Evolutionary conservation across 2,113 vertebrate species (phyloP).

Genomic region (Alosa alosa): DNA sequence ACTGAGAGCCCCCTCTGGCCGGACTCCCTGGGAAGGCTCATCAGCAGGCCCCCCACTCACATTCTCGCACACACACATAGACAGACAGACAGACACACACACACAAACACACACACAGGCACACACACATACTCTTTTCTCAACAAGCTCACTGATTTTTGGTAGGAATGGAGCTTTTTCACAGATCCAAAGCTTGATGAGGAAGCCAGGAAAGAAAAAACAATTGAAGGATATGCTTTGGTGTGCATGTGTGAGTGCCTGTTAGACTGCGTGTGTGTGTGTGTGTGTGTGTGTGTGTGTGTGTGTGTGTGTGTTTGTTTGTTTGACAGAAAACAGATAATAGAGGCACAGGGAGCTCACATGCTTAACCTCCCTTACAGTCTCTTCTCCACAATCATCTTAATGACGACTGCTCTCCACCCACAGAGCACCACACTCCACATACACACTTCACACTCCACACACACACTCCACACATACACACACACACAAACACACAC

Average conservation of each 20-base stretch:
- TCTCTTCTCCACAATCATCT: constrained; percentile 42
- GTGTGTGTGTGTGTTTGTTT: constrained; percentile 15
- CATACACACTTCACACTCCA: background rate
- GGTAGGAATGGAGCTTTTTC: constrained; percentile 41
- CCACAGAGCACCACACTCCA: constrained; percentile 25
- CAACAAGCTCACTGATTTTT: constrained; percentile 68
- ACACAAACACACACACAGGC: background rate
- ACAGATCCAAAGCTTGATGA: constrained; percentile 58
- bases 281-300: constrained; percentile 9
- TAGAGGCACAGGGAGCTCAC: background rate
- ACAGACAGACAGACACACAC: background rate
- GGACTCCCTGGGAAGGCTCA: constrained; percentile 56
- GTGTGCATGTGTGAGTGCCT: background rate
- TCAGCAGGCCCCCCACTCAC: constrained; percentile 51
- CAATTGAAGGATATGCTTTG: constrained; percentile 24
- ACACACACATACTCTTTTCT: constrained; percentile 34
- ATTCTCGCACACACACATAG: constrained; percentile 19
- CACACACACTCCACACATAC: background rate
- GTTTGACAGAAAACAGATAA: constrained; percentile 31
- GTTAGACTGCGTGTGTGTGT: background rate
- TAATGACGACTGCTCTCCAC: constrained; percentile 48
- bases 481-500: constrained; percentile 12
- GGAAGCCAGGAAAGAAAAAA: constrained; percentile 46
- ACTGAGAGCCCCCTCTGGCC: too few species aligned
- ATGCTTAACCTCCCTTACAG: background rate